These are phyloP conservation scores for Watsonalla binaria DNA, from an alignment of 2,888 invertebrate species.

Conservation along the genomic window DNA sequence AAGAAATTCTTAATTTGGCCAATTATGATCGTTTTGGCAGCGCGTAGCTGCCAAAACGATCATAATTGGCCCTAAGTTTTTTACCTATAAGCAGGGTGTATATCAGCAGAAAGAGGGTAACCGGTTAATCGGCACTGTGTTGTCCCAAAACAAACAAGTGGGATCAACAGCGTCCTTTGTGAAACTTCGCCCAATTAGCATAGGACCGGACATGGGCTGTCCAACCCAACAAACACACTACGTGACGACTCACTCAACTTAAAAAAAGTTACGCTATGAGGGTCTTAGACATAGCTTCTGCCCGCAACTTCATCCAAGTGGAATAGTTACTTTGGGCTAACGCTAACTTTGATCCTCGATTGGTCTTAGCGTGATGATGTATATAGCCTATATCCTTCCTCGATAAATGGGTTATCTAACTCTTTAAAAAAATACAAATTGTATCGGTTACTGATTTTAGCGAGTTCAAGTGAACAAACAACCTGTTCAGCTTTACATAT, in stretches of 20 bases:
- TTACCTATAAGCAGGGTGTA: neutral
- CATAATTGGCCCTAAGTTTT: neutral
- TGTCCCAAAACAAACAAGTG: slow-evolving; percentile 25
- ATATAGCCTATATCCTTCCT: neutral
- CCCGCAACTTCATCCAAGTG: too few species aligned
- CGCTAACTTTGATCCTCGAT: too few species aligned
- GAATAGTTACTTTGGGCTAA: too few species aligned
- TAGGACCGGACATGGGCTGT: slow-evolving; percentile 24
- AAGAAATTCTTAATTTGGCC: too few species aligned
- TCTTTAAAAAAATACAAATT: too few species aligned
- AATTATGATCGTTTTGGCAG: too few species aligned
- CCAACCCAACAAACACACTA: slow-evolving; percentile 5
- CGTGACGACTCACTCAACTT: slow-evolving; percentile 5
- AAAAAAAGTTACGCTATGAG: neutral
- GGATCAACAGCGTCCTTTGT: slow-evolving; percentile 30
- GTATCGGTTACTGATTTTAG: too few species aligned
- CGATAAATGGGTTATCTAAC: neutral
- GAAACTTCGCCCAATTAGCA: slow-evolving; percentile 34
- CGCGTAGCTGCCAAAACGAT: too few species aligned
- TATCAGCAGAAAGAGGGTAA: slow-evolving; percentile 1
- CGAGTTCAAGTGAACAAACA: too few species aligned
- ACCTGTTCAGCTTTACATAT: too few species aligned
- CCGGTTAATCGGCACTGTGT: slow-evolving; percentile 1
- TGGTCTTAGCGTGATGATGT: too few species aligned
- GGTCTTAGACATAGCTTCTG: neutral